phyloP scores from a whole-genome alignment of 2,888 invertebrate genomes.

The Selenia dentaria region DNA sequence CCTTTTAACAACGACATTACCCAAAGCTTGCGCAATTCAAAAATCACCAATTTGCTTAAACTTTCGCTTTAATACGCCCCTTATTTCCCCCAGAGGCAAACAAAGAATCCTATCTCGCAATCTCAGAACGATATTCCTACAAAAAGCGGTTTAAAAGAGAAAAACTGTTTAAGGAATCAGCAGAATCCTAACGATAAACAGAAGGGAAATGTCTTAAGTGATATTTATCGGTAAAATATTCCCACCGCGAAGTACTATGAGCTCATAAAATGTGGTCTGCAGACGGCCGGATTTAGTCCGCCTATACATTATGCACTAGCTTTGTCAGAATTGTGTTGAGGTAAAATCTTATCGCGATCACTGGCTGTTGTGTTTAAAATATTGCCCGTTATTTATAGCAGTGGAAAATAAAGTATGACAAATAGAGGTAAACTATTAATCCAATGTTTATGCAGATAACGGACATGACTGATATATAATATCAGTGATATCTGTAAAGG shows the following conservation, averaged over 20 bases:
- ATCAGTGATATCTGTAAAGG: too few relatives aligned
- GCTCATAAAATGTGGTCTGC: slow-evolving; percentile 60
- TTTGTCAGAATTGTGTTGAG: slow-evolving; percentile 17
- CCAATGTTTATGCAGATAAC: too few relatives aligned
- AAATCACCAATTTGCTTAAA: slow-evolving; percentile 37
- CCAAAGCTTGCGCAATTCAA: slow-evolving; percentile 26
- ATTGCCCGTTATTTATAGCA: background rate
- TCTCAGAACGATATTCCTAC: slow-evolving; percentile 46
- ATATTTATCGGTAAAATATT: slow-evolving; percentile 80
- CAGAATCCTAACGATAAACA: slow-evolving; percentile 75
- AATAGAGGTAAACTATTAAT: too few relatives aligned
- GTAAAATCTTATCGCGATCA: slow-evolving; percentile 12
- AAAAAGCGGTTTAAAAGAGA: slow-evolving; percentile 67
- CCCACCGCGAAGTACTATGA: slow-evolving; percentile 58
- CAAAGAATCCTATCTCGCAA: slow-evolving; percentile 37
- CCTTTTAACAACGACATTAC: slow-evolving; percentile 25
- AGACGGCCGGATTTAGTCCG: slow-evolving; percentile 23
- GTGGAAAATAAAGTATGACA: too few relatives aligned
- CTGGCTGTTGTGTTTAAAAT: slow-evolving; percentile 8
- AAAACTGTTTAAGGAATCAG: slow-evolving; percentile 75
- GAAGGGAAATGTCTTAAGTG: slow-evolving; percentile 70
- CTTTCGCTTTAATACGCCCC: slow-evolving; percentile 32
- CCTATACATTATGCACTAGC: slow-evolving; percentile 24
- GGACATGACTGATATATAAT: too few relatives aligned
- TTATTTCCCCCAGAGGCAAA: slow-evolving; percentile 33